Base-by-base conservation (phyloP, 2,888 invertebrate genomes). In the Corythucha ciliata region DNA sequence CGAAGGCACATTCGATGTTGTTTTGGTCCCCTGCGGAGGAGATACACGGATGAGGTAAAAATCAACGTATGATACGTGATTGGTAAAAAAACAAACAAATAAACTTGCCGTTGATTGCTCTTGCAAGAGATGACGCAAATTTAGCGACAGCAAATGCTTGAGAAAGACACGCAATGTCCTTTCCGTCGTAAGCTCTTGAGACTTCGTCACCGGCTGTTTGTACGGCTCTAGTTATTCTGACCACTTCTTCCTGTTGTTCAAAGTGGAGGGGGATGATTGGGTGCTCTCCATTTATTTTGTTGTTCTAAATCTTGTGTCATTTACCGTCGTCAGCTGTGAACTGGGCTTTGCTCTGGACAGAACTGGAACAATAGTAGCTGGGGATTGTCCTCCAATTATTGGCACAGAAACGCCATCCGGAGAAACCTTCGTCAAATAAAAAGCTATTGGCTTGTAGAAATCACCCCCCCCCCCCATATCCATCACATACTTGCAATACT, bases 331-430 rank as follows among this genome's bases (percentile, higher is more conserved):
- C 61, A 75, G 72, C 12, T 69, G 63, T 32, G 72, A 68, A 6
- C 66, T 59, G 0, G 83, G 86, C 52, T 71, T 74, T 4, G 77
- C 73, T 63, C 81, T 80, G 1, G 87, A 86, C 52, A 87, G 72
- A 16, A 90, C 69, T 0, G 89, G 89, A 20, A 90, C 74, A 57
- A 81, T 79, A 1, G 86, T 86, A 55, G 76, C 74, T 12, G 79
- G 75, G 18, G 81, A 78, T 66, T 83, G 81, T 0, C 90, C 90
- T 26, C 89, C 87, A 45, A 80, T 72, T 0, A 89, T 81, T 0
- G 89, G 89, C 7, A 86, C 79, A 57, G 72, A 68, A 10, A 84
- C 80, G 56, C 75, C 72, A 56, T 74, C 70, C 1, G 84, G 80
- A 14, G 36, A 33, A 10, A 50, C 50, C 33, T 42, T 24, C 32